Base-by-base conservation (phyloP, 2,888 invertebrate species). In the Parnassius smintheus region DNA sequence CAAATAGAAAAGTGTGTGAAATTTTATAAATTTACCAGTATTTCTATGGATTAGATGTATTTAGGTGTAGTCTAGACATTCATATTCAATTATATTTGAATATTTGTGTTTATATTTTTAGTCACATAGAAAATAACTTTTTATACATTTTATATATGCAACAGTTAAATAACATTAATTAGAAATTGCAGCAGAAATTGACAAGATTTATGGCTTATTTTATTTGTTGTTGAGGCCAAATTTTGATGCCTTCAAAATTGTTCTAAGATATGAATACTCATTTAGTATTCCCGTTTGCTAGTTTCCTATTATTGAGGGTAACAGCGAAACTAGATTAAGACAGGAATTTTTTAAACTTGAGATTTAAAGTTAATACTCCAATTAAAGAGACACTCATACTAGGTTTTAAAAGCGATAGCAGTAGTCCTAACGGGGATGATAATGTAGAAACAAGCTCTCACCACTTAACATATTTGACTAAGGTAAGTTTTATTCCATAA, bases 401-500 rank as follows among this genome's bases (percentile, higher is more conserved):
- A 35, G 35, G 4, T 35, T 35, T 7, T 7, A 35, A 35, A 25
- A 35, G 7, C 35, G 35, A 35, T 35, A 35, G 35, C 35, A 7
- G 35, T 35, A 35, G 35, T 35, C 22, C 49, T 56, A 35, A 62
- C 64, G 64, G 65, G 66, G 58, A 62, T 53, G 71, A 70, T 80
- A 79, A 82, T 82, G 83, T 78, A 18, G 18, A 18, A 18, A 79
- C 81, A 77, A 71, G 70, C 70, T 69, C 80, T 77, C 81, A 77
- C 77, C 79, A 78, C 71, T 80, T 82, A 76, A 82, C 77, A 76
- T 86, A 86, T 83, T 85, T 82, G 78, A 78, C 73, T 84, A 83
- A 75, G 77, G 72, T 86, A 85, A 86, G 82, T 77, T 83, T 77
- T 82, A 87, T 81, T 83, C 67, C 67, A 66, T 91, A 90, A 91